A percentile compares a stretch with the other conserved stretches of the same genome.
Evolutionary conservation across 2,113 vertebrate species (phyloP).

Genomic region (Cardinalis cardinalis): DNA sequence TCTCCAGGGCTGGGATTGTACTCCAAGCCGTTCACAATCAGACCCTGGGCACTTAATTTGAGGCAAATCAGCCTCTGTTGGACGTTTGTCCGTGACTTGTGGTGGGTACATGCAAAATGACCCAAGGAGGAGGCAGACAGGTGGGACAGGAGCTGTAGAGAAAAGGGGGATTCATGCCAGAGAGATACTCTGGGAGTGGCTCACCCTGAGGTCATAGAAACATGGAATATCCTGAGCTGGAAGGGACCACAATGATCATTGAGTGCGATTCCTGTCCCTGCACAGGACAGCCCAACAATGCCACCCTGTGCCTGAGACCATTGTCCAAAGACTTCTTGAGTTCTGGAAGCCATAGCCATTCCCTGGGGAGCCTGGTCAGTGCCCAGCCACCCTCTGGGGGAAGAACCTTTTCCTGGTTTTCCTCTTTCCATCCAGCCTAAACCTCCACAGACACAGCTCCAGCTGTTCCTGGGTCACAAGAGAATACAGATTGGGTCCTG

Average conservation of each 20-base stretch:
- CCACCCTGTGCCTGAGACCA: background rate
- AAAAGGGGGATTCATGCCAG: background rate
- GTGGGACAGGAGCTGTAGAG: background rate
- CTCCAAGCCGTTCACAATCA: background rate
- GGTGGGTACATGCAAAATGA: background rate
- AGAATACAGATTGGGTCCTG: background rate
- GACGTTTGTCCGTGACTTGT: background rate
- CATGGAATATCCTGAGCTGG: background rate
- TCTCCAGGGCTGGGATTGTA: background rate
- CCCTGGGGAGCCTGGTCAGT: background rate
- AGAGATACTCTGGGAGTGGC: background rate
- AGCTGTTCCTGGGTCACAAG: background rate
- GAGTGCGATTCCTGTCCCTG: background rate
- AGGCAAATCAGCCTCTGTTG: background rate
- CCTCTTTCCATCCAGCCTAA: background rate
- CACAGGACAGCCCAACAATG: background rate
- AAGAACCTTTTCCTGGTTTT: background rate
- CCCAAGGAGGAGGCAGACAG: background rate
- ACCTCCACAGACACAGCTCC: background rate
- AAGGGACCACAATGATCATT: background rate
- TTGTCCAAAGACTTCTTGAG: background rate
- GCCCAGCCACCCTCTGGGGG: accelerated
- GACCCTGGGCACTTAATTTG: background rate
- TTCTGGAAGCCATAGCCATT: accelerated
- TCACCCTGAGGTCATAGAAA: background rate